Evolutionary conservation across 1,140 invertebrate genomes (phyloP).

Genomic region (Trachelipus rathkii): DNA sequence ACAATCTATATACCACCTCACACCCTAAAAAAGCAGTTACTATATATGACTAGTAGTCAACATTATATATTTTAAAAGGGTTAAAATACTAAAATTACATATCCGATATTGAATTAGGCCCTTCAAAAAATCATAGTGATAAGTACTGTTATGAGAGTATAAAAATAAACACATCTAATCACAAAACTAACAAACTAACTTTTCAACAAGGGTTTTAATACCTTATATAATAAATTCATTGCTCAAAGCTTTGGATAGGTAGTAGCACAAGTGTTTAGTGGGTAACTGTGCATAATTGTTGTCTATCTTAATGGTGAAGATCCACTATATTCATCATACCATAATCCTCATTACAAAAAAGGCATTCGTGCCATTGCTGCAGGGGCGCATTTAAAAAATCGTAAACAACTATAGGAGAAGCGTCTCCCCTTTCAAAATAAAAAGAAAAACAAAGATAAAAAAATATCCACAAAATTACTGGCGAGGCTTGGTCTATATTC

Average conservation of each 20-base stretch:
- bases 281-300: background rate
- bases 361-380: too few relatives aligned
- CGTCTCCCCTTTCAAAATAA: background rate
- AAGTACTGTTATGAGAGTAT: background rate
- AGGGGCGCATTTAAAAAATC: background rate
- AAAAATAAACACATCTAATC: background rate
- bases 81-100: background rate
- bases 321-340: background rate
- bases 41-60: too few relatives aligned
- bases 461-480: background rate
- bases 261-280: background rate
- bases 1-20: conserved; percentile 16
- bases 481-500: background rate
- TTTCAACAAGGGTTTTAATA: background rate
- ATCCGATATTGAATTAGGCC: background rate
- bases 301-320: background rate
- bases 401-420: background rate
- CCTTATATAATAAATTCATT: background rate
- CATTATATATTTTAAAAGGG: background rate
- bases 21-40: too few relatives aligned
- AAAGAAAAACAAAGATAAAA: background rate
- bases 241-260: conserved; percentile 6
- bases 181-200: background rate
- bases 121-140: background rate
- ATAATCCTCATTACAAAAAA: background rate